Evolutionary conservation across 1,140 invertebrate species (phyloP).

Genomic region (Papilio polytes): DNA sequence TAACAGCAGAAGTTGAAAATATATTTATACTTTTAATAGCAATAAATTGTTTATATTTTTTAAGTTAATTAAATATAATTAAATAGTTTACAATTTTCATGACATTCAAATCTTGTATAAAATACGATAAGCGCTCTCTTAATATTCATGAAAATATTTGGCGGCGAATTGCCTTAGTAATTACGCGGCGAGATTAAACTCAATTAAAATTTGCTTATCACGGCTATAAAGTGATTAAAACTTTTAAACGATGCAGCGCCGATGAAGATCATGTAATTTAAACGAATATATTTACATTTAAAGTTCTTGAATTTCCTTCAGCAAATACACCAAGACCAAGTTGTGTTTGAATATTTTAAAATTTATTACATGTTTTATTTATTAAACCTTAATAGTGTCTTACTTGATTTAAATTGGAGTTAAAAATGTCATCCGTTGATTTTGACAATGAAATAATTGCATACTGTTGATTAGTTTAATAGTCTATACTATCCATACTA

Average conservation of each 20-base stretch:
- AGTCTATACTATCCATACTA: too few relatives aligned
- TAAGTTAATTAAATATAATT: background rate
- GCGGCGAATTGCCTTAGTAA: conserved; percentile 42
- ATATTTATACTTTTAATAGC: too few relatives aligned
- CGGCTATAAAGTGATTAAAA: conserved; percentile 42
- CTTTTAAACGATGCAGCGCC: conserved; percentile 41
- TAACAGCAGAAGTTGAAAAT: too few relatives aligned
- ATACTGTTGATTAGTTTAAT: too few relatives aligned
- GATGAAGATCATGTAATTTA: conserved; percentile 41
- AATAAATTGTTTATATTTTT: background rate
- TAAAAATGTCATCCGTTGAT: background rate
- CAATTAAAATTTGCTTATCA: conserved; percentile 42
- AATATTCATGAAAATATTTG: conserved; percentile 42
- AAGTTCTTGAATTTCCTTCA: conserved; percentile 35
- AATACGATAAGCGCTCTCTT: conserved; percentile 39
- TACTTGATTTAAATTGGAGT: background rate
- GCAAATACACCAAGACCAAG: conserved; percentile 19
- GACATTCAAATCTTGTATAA: conserved; percentile 26
- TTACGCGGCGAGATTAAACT: conserved; percentile 41
- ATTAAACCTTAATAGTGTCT: background rate
- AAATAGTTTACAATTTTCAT: background rate
- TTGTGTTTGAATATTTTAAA: conserved; percentile 25
- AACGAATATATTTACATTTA: conserved; percentile 41
- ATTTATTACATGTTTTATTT: conserved; percentile 19
- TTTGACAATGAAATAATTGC: too few relatives aligned